Percentiles rank a stretch among this genome's conserved stretches.
Evolutionary conservation across 2,113 vertebrate species (phyloP).

Genomic region (Acrocephalus kingi): DNA sequence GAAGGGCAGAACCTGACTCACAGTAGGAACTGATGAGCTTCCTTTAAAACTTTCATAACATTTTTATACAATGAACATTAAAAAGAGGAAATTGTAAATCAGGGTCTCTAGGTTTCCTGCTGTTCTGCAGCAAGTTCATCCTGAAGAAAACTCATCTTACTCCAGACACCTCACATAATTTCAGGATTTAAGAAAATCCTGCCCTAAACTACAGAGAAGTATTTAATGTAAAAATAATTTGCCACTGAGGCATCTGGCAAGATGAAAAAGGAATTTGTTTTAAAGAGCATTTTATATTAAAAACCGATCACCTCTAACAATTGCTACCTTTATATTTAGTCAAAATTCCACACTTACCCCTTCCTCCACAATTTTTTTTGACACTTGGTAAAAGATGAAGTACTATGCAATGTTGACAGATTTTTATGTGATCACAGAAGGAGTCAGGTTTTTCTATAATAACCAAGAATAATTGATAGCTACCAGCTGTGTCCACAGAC

Average conservation of each 20-base stretch:
- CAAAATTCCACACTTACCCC: slow-evolving; percentile 26
- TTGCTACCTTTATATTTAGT: slow-evolving; percentile 26
- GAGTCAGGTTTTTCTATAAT: slow-evolving; percentile 69
- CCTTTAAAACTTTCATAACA: slow-evolving; percentile 22
- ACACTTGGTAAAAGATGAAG: slow-evolving; percentile 64
- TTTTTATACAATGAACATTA: slow-evolving; percentile 51
- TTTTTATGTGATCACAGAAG: slow-evolving; percentile 68
- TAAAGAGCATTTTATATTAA: not conserved
- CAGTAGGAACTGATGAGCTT: slow-evolving; percentile 43
- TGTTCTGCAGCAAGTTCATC: not conserved
- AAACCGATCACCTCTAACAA: slow-evolving; percentile 30
- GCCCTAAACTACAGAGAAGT: slow-evolving; percentile 2
- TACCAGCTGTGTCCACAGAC: slow-evolving; percentile 78
- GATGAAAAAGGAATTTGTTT: slow-evolving; percentile 30
- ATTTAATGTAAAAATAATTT: slow-evolving; percentile 38
- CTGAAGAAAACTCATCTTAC: slow-evolving; percentile 28
- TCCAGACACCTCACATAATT: slow-evolving; percentile 18
- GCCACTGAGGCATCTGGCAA: slow-evolving; percentile 27
- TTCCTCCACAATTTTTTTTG: slow-evolving; percentile 24
- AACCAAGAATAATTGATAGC: slow-evolving; percentile 73
- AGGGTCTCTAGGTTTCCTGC: slow-evolving; percentile 13
- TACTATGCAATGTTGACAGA: slow-evolving; percentile 62
- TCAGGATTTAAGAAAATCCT: slow-evolving; percentile 37
- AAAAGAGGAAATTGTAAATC: slow-evolving; percentile 59
- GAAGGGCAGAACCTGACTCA: slow-evolving; percentile 20